A percentile compares a stretch with the other conserved stretches of the same genome.
These are phyloP conservation scores for Amphipyra tragopoginis DNA, from an alignment of 2,888 invertebrate genomes.

Conservation along the genomic window DNA sequence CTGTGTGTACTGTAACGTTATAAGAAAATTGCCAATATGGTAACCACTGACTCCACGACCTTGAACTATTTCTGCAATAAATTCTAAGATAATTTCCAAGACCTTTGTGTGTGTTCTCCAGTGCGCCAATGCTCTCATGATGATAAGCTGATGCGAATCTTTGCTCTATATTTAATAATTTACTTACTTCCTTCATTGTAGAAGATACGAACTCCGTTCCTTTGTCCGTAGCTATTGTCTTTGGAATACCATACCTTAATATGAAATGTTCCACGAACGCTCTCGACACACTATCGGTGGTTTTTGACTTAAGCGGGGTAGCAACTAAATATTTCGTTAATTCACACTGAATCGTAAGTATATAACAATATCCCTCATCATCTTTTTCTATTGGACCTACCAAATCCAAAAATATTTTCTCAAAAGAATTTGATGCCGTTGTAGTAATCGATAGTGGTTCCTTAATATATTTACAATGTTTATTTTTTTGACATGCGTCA, in stretches of 20 bases:
- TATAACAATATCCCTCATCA: constrained; percentile 4
- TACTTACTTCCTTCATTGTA: constrained; percentile 31
- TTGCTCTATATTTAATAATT: constrained; percentile 21
- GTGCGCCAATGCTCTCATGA: constrained; percentile 28
- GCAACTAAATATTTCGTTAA: constrained; percentile 4
- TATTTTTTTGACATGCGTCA: constrained; percentile 12
- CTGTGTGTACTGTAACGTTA: no score
- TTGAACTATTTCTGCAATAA: no score
- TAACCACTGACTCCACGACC: no score
- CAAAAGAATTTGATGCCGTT: constrained; percentile 10
- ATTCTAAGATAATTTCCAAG: no score
- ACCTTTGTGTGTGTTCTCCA: constrained; percentile 13
- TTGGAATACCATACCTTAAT: neutral
- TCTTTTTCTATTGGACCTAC: constrained; percentile 21
- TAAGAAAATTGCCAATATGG: no score
- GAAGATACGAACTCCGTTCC: constrained; percentile 37
- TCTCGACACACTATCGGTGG: no score
- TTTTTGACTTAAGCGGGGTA: no score
- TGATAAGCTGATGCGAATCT: constrained; percentile 34
- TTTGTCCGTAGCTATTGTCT: constrained; percentile 1
- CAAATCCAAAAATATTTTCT: constrained; percentile 9
- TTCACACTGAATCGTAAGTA: constrained; percentile 22
- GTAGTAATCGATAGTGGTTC: constrained; percentile 19
- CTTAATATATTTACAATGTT: neutral
- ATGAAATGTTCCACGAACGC: constrained; percentile 11